Evolutionary conservation across 2,888 invertebrate species (phyloP).

Genomic region (Cephus rjabovi): DNA sequence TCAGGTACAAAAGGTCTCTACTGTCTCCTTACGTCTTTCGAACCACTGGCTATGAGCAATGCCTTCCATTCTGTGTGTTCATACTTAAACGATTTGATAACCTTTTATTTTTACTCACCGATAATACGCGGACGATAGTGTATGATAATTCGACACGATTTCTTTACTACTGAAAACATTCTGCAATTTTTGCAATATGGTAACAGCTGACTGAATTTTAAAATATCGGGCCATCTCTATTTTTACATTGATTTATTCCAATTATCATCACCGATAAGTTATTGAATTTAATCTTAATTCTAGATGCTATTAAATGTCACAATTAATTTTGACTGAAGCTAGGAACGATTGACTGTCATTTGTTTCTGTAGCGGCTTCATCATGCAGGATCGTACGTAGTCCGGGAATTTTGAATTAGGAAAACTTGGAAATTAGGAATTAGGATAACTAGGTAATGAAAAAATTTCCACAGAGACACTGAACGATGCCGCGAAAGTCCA

Average conservation of each 20-base stretch:
- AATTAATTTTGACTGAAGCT: not conserved
- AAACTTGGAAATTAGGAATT: too few relatives aligned
- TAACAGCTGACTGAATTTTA: not conserved
- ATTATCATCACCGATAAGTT: not conserved
- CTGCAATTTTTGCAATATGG: not conserved
- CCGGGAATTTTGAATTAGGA: not conserved
- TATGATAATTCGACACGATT: not conserved
- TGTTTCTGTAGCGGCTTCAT: not conserved
- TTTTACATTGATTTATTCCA: not conserved
- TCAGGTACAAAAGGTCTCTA: not conserved
- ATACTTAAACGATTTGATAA: not conserved
- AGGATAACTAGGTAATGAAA: too few relatives aligned
- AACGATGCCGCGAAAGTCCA: too few relatives aligned
- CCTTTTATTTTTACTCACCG: not conserved
- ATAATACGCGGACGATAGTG: not conserved
- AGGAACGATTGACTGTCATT: not conserved
- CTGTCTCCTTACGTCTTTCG: not conserved
- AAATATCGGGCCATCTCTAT: not conserved
- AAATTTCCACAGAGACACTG: too few relatives aligned
- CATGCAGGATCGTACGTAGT: not conserved
- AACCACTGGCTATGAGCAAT: not conserved
- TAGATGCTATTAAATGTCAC: not conserved
- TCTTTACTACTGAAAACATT: not conserved
- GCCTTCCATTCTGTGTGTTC: not conserved
- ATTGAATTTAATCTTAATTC: not conserved